Conservation (phyloP, 2,888 invertebrate species). For the Luffia ferchaultella region DNA sequence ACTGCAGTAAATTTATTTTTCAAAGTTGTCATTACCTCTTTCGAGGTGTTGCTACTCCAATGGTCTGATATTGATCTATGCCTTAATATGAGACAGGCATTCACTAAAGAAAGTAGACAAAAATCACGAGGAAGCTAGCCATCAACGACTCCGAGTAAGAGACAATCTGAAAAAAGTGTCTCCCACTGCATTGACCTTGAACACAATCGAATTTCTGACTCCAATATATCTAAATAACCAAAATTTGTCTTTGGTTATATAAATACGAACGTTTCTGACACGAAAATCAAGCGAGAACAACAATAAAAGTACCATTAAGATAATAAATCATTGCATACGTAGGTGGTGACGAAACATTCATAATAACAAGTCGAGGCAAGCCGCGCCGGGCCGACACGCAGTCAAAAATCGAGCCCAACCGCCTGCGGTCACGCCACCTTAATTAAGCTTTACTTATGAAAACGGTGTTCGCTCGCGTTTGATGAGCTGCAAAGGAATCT, state of each 20-base stretch:
- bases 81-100: neutral
- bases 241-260: too few relatives aligned
- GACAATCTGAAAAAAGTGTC: neutral
- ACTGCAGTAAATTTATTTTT: too few relatives aligned
- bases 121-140: neutral
- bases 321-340: slow-evolving; percentile 4
- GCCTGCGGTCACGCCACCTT: slow-evolving; percentile 5
- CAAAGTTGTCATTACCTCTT: too few relatives aligned
- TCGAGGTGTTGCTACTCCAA: too few relatives aligned
- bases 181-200: neutral
- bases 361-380: slow-evolving; percentile 1
- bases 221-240: neutral
- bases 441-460: slow-evolving; percentile 6
- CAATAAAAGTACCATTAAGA: slow-evolving; percentile 7
- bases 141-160: neutral
- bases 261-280: neutral
- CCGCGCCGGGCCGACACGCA: neutral
- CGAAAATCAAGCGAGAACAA: slow-evolving; percentile 2
- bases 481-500: slow-evolving; percentile 4
- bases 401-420: slow-evolving; percentile 1
- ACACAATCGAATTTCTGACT: neutral
- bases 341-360: slow-evolving; percentile 7
- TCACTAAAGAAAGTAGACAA: too few relatives aligned
- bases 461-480: slow-evolving; percentile 3
- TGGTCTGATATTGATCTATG: too few relatives aligned